Evolutionary conservation across 1,140 invertebrate genomes (phyloP), one percentile per base, ranked within the genome.

Genomic region (Oncopeltus fasciatus): DNA sequence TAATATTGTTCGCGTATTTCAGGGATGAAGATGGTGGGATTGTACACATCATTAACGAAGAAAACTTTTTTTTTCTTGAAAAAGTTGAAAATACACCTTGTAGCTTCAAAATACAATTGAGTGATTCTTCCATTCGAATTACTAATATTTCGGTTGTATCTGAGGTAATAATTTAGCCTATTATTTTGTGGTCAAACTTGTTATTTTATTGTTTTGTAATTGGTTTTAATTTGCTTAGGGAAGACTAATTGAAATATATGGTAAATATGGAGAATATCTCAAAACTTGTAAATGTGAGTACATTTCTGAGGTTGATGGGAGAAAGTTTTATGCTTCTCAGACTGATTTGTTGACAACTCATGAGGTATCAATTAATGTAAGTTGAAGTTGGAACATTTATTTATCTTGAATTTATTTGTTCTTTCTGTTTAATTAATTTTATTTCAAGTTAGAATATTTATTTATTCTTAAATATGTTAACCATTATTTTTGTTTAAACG

Each of bases 221-320:
- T 38, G 21, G 5, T 20, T 49, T 49, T 49, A 24, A 49, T 58
- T 58, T 3, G n/a, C 18, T 61, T 61, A 61, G 60, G 26, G 26
- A 26, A 9, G 60, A 28, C 2, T 51, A 29, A 61, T 62, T 12
- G 61, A 62, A 47, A 33, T 62, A 16, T 62, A 62, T 46, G 61
- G 61, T 18, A 28, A 33, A 27, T 38, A 57, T 47, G 56, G 43
- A 3, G 61, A 62, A 58, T 62, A 62, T 29, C 26, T 62, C 18
- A 57, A 46, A 31, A 62, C 61, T 4, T 38, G 21, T 12, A 44
- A 44, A 46, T 20, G 53, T 20, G 53, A 53, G 8, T 26, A 44
- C 47, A 21, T 62, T 5, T 8, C 20, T 33, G 33, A 57, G 20
- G 38, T 26, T 46, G 9, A 44, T 12, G 61, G 53, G 12, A 14